phyloP scores from a whole-genome alignment of 2,888 invertebrate genomes.

The Morinoia aosen region DNA sequence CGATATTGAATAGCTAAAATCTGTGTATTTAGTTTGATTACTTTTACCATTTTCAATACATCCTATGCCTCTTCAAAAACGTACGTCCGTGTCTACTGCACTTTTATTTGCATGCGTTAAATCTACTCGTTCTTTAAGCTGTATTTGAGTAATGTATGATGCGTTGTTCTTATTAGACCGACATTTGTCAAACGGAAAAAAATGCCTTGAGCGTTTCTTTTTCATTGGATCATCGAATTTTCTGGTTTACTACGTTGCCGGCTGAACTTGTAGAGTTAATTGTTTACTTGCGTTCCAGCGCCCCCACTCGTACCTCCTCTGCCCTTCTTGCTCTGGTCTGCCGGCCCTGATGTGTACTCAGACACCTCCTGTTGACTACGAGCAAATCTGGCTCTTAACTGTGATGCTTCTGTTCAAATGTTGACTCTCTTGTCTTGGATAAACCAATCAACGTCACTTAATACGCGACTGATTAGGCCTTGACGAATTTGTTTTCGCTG shows the following conservation, averaged over 20 bases:
- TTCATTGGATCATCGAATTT: not conserved
- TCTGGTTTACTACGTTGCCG: not conserved
- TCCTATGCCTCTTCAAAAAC: no score
- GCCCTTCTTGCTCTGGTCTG: not conserved
- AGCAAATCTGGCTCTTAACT: constrained; percentile 36
- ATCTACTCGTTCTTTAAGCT: no score
- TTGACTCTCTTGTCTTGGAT: constrained; percentile 2
- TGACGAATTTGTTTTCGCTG: not conserved
- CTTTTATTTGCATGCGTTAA: no score
- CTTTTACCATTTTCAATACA: no score
- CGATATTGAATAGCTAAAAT: no score
- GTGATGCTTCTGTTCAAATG: constrained; percentile 28
- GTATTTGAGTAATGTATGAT: not conserved
- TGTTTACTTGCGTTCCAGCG: not conserved
- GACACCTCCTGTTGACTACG: constrained; percentile 37
- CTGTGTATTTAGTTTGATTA: no score
- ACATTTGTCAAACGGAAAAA: not conserved
- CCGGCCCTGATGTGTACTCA: not conserved
- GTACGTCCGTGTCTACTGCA: no score
- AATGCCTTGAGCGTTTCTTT: not conserved
- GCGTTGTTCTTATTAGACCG: not conserved
- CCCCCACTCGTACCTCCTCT: not conserved
- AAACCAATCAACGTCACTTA: constrained; percentile 35
- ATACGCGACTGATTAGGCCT: constrained; percentile 7
- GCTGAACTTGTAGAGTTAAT: not conserved